Percentiles rank a stretch among this genome's conserved stretches.
phyloP scores from a whole-genome alignment of 2,797 vertebrate genomes.

The Microctenopoma steveboyesi region DNA sequence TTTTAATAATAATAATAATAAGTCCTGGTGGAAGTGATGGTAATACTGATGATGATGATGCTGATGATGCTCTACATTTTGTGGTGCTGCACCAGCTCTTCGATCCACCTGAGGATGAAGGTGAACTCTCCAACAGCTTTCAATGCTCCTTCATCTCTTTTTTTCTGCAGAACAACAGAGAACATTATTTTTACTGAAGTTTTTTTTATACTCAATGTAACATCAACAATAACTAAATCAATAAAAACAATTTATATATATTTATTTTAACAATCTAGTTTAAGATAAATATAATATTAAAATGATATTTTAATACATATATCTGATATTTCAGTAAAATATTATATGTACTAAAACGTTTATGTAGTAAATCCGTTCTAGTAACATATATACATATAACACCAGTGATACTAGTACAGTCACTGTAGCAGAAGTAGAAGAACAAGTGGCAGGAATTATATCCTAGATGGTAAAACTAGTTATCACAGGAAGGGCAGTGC shows the following conservation, averaged over 20 bases:
- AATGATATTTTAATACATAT: too few species aligned
- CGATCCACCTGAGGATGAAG: conserved; percentile 66
- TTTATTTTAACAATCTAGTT: too few species aligned
- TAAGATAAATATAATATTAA: too few species aligned
- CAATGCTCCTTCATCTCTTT: conserved; percentile 28
- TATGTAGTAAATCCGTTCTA: too few species aligned
- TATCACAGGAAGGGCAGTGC: too few species aligned
- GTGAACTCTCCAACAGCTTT: conserved; percentile 67
- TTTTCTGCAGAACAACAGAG: conserved; percentile 29
- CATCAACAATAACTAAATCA: too few species aligned
- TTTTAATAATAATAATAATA: too few species aligned
- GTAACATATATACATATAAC: too few species aligned
- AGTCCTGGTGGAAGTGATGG: background rate
- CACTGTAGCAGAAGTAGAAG: too few species aligned
- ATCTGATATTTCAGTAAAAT: background rate
- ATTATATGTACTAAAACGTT: background rate
- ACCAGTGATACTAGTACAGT: background rate
- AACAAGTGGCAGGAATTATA: background rate
- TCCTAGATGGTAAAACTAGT: background rate
- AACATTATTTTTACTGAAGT: too few species aligned
- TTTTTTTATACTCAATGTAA: too few species aligned
- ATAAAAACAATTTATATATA: too few species aligned
- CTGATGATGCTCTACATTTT: conserved; percentile 21
- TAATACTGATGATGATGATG: background rate
- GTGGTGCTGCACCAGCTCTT: conserved; percentile 48